These are phyloP conservation scores for Brenthis ino DNA, from an alignment of 2,888 invertebrate species.

Conservation along the genomic window DNA sequence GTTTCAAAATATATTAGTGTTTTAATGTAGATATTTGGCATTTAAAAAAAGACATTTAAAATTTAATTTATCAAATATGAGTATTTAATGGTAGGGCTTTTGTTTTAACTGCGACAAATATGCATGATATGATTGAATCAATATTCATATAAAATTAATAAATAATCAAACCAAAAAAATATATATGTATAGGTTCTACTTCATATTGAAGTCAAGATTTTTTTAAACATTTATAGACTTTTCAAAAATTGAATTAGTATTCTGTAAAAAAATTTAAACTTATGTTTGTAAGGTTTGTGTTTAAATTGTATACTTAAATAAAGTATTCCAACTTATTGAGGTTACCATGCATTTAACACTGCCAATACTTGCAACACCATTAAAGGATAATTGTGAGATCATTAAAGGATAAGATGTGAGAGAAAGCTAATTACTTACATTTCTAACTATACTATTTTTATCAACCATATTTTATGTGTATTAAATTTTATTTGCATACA, in stretches of 20 bases:
- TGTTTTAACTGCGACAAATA: not conserved
- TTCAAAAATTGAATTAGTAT: slow-evolving; percentile 4
- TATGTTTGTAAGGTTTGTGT: not conserved
- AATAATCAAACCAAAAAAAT: too few species aligned
- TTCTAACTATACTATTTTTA: too few species aligned
- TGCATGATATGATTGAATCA: not conserved
- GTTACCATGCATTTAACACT: slow-evolving; percentile 21
- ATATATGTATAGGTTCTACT: not conserved
- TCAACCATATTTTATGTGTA: too few species aligned
- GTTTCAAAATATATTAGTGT: not conserved
- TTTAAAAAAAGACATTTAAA: too few species aligned
- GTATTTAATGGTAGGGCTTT: too few species aligned
- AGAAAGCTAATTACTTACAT: too few species aligned
- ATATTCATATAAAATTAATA: not conserved
- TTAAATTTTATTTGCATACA: too few species aligned
- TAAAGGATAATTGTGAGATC: not conserved
- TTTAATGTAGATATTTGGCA: not conserved
- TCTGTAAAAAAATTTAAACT: not conserved
- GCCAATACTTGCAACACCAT: slow-evolving; percentile 12
- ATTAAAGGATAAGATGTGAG: too few species aligned
- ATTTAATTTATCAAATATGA: too few species aligned
- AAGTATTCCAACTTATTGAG: not conserved
- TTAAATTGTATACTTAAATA: slow-evolving; percentile 10
- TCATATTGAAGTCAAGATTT: slow-evolving; percentile 19
- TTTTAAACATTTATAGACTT: not conserved